Evolutionary conservation across 2,797 vertebrate species (phyloP).

Genomic region (Sparidentex hasta): DNA sequence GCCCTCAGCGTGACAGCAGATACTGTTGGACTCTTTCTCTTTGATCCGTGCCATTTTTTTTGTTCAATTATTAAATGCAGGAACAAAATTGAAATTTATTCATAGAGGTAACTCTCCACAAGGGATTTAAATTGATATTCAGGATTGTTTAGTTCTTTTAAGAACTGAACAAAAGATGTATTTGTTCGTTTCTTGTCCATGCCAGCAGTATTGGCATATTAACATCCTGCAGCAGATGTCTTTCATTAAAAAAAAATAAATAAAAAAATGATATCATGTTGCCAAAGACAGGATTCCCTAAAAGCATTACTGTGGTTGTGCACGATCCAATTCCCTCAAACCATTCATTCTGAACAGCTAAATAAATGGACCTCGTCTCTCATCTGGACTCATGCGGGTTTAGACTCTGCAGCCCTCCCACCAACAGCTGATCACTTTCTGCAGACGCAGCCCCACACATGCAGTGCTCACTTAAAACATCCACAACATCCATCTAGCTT

Average conservation of each 20-base stretch:
- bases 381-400: conserved; percentile 23
- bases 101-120: conserved; percentile 15
- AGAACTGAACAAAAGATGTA: conserved; percentile 47
- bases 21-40: conserved; percentile 39
- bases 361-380: conserved; percentile 47
- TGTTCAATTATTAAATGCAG: conserved; percentile 24
- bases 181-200: conserved; percentile 35
- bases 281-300: conserved; percentile 51
- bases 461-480: conserved; percentile 40
- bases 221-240: conserved; percentile 45
- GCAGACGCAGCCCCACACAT: conserved; percentile 41
- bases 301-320: conserved; percentile 27
- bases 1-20: conserved; percentile 49
- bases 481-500: conserved; percentile 46
- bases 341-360: conserved; percentile 45
- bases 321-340: conserved; percentile 18
- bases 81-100: conserved; percentile 30
- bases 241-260: conserved; percentile 41
- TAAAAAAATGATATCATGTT: conserved; percentile 1
- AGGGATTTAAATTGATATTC: conserved; percentile 30
- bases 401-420: conserved; percentile 18
- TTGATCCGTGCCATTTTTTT: conserved; percentile 24
- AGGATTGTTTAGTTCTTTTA: not conserved
- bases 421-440: conserved; percentile 58
- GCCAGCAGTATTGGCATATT: conserved; percentile 28